These are phyloP conservation scores for Phylloscopus trochilus DNA, from an alignment of 2,113 vertebrate species.

Conservation along the genomic window DNA sequence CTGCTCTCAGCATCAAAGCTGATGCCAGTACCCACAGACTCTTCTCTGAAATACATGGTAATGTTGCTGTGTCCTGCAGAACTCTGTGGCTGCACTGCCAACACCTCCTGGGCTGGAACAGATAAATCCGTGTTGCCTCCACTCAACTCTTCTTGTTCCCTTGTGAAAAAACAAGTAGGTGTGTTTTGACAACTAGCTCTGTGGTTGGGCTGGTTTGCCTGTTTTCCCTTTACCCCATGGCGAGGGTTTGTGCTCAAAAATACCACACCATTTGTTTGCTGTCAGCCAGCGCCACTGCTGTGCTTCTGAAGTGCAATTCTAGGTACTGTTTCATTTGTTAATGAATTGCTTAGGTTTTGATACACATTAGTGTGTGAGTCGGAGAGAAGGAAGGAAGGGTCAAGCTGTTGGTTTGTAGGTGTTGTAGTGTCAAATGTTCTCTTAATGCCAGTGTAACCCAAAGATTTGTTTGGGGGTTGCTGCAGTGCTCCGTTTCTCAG, in stretches of 20 bases:
- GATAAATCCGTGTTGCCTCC: not conserved
- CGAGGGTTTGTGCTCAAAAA: not conserved
- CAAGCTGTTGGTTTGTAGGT: not conserved
- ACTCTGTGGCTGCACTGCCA: not conserved
- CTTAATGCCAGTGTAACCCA: not conserved
- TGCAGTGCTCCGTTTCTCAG: not conserved
- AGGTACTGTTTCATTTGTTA: not conserved
- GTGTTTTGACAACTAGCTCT: not conserved
- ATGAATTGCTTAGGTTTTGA: not conserved
- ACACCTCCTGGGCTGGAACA: not conserved
- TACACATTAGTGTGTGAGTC: not conserved
- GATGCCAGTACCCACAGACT: not conserved
- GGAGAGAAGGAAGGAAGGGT: not conserved
- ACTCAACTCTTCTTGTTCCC: accelerated
- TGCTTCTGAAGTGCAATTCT: not conserved
- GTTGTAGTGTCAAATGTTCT: not conserved
- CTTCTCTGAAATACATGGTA: not conserved
- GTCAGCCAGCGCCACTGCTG: not conserved
- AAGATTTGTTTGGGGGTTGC: not conserved
- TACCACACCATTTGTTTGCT: not conserved
- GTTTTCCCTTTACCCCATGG: not conserved
- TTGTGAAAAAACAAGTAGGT: not conserved
- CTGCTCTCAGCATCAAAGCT: not conserved
- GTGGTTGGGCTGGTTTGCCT: not conserved
- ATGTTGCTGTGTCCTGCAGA: not conserved